Evolutionary conservation across 1,140 invertebrate species (phyloP), one percentile per base, ranked within the genome.

Genomic region (Nasonia giraulti): DNA sequence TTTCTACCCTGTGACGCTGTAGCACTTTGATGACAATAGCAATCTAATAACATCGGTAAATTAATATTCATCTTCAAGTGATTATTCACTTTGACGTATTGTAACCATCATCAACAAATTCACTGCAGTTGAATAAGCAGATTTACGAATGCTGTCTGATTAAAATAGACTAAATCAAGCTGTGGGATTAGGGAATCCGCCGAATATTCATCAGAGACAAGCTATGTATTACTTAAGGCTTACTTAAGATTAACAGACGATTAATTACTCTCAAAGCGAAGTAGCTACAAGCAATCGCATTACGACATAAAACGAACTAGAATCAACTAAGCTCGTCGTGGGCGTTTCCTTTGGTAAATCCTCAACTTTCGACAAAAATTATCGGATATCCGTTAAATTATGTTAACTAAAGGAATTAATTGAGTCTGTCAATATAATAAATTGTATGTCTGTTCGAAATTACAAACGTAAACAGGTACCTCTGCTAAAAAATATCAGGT

Each of bases 101-200:
- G 62, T 20, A 66, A 66, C 20, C 20, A 11, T 14, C 11, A 66
- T 17, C 1, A 20, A 62, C 5, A 17, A 66, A 17, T n/a, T 62
- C 14, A 62, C 12, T 62, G 11, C n/a, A 66, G n/a, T 5, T 66
- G 14, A 7, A 66, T 66, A 66, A 10, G 23, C 31, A 71, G 27
- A 71, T 71, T 71, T 31, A n/a, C 33, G 4, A 74, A 12, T 27
- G 1, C 14, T 27, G 10, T 11, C 27, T 31, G 33, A 71, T 83
- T 77, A 83, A 50, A 83, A 31, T 27, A 44, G 37, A 69, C 62
- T 80, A 71, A 77, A 80, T 75, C 20, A 85, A 55, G 44, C 69
- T 74, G 75, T 47, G 12, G 44, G 27, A 69, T 66, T 79, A 33
- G 31, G 50, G 14, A 47, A 77, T 76, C 62, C 76, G 23, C n/a